phyloP scores from a whole-genome alignment of 2,113 vertebrate species.

The Eupsittula cactorum region DNA sequence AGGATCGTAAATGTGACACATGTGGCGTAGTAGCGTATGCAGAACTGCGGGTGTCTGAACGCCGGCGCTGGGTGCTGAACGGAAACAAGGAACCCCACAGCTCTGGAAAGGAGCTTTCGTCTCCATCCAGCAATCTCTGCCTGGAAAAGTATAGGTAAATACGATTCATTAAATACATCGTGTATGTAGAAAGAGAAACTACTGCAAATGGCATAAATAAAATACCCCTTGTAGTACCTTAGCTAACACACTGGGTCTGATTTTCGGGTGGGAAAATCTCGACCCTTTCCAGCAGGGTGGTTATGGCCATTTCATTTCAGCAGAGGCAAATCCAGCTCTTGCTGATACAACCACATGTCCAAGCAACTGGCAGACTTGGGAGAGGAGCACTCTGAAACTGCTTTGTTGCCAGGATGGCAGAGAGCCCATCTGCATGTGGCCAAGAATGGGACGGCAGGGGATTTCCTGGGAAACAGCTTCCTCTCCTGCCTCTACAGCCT shows the following conservation, averaged over 20 bases:
- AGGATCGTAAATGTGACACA: not conserved
- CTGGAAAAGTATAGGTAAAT: not conserved
- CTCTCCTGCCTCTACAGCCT: not conserved
- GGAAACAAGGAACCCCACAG: not conserved
- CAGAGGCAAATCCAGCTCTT: not conserved
- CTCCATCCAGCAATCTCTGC: not conserved
- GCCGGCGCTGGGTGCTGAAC: not conserved
- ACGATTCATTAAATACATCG: not conserved
- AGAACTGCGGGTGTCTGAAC: not conserved
- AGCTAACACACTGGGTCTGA: not conserved
- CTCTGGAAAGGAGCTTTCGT: not conserved
- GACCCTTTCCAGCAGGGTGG: not conserved
- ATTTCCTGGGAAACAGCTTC: not conserved
- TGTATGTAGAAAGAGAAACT: not conserved
- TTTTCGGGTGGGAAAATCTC: not conserved
- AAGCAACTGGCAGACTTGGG: not conserved
- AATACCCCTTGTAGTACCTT: not conserved
- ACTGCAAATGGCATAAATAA: not conserved
- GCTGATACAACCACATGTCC: fast-evolving
- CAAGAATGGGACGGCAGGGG: fast-evolving
- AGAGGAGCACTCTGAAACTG: not conserved
- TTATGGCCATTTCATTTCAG: not conserved
- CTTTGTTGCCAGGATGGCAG: not conserved
- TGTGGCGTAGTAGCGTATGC: fast-evolving
- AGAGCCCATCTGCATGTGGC: not conserved